These are phyloP conservation scores for Nephila pilipes DNA, from an alignment of 1,140 invertebrate genomes.

Conservation along the genomic window DNA sequence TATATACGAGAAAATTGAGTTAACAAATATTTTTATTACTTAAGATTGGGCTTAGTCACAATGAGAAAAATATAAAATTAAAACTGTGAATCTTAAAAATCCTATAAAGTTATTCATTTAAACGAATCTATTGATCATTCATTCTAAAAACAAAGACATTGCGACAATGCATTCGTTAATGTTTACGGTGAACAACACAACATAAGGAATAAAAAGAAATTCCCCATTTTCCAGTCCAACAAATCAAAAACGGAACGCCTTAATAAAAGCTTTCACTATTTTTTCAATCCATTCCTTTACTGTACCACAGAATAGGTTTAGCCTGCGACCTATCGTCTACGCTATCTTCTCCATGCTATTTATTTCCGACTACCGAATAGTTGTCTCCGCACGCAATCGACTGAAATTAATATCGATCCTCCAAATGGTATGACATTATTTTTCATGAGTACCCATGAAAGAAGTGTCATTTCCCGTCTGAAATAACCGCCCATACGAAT, in stretches of 20 bases:
- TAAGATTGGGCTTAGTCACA: too few species aligned
- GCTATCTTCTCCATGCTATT: background rate
- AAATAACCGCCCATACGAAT: background rate
- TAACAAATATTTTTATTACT: too few species aligned
- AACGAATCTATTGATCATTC: too few species aligned
- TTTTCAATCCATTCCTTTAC: background rate
- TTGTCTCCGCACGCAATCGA: background rate
- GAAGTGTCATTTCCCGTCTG: slow-evolving; percentile 4
- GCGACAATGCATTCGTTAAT: too few species aligned
- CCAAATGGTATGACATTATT: slow-evolving; percentile 3
- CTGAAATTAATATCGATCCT: background rate
- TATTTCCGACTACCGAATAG: background rate
- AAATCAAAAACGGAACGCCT: background rate
- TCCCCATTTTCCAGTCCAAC: too few species aligned
- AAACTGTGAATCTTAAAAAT: too few species aligned
- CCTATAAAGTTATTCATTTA: too few species aligned
- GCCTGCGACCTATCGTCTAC: background rate
- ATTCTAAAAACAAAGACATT: too few species aligned
- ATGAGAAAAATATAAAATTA: too few species aligned
- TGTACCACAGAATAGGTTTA: background rate
- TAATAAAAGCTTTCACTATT: background rate
- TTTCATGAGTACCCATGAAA: background rate
- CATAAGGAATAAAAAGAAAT: too few species aligned
- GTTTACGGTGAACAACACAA: too few species aligned
- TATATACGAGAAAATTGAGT: too few species aligned